Evolutionary conservation across 2,113 vertebrate genomes (phyloP), one percentile per base, ranked within the genome.

Genomic region (Oriolus oriolus): DNA sequence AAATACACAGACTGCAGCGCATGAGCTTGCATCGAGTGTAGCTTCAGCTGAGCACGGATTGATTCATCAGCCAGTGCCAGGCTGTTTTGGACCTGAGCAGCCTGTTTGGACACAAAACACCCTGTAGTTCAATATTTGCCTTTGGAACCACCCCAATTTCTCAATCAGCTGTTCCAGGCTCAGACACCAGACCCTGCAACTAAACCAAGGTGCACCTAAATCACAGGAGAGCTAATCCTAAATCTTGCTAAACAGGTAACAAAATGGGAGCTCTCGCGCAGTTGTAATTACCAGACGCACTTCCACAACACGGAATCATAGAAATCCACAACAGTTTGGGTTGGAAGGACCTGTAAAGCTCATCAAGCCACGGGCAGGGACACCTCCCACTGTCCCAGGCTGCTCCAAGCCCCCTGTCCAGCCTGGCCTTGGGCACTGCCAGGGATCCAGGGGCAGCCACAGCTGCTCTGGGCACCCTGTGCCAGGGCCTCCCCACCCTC

Each of bases 51-150:
- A 57, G 49, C 71, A 11, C 0, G 0, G 56, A 68, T 8, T 21
- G 81, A 71, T 79, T 78, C 53, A 45, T 21, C 61, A 53, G 47
- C 42, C 8, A 3, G 42, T 79, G 80, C 80, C 52, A 57, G 61
- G 52, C 21, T 6, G 10, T 7, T 76, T 41, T 37, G 49, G 39
- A 63, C 54, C 61, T 9, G 16, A 91, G 54, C 20, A 10, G 50
- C 45, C 30, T 15, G 17, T 47, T 35, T 9, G 37, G 80, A 57
- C 71, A 83, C 27, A 24, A 8, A 76, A 63, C 88, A 76, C 82
- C 64, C 45, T 69, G 31, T 75, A 74, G 64, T 44, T 92, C 82
- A 93, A 52, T 92, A 92, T 93, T 69, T 96, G 49, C 45, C 45
- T 80, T 81, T 4, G 2, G 69, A 92, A 77, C 78, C 69, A 84